These are phyloP conservation scores for Coleophora flavipennella DNA, from an alignment of 2,888 invertebrate genomes.

Conservation along the genomic window DNA sequence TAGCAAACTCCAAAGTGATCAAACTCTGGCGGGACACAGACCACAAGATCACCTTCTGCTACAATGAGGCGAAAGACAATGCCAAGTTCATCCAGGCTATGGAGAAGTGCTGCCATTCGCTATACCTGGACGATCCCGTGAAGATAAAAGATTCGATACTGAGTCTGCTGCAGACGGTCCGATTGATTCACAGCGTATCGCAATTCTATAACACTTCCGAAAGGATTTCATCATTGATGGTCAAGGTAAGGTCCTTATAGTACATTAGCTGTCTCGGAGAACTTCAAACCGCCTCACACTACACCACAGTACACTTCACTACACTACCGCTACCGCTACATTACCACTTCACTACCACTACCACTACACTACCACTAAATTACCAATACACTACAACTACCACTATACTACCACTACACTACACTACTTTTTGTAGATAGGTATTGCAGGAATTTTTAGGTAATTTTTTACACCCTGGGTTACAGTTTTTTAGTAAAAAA, in stretches of 20 bases:
- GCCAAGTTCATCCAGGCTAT: conserved; percentile 92
- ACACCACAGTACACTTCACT: too few species aligned
- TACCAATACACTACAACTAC: too few species aligned
- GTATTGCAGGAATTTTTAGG: too few species aligned
- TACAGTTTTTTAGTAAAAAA: too few species aligned
- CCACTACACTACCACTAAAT: too few species aligned
- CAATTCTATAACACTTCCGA: conserved; percentile 98
- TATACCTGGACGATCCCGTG: conserved; percentile 94
- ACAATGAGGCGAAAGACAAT: conserved; percentile 96
- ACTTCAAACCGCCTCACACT: too few species aligned
- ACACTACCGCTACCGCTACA: too few species aligned
- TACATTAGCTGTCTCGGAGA: too few species aligned
- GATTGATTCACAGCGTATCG: conserved; percentile 94
- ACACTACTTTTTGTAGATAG: too few species aligned
- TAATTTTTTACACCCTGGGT: too few species aligned
- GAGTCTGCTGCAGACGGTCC: conserved; percentile 90
- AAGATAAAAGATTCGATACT: conserved; percentile 93
- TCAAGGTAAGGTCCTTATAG: conserved; percentile 79
- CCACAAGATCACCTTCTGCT: conserved; percentile 92
- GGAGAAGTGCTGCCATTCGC: conserved; percentile 94
- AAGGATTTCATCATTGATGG: conserved; percentile 95
- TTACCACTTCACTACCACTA: too few species aligned
- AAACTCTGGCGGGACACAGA: conserved; percentile 89
- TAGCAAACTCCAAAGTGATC: conserved; percentile 84
- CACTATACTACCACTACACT: too few species aligned